These are phyloP conservation scores for Sebastes flavidus DNA, from an alignment of 2,797 vertebrate genomes.

Conservation along the genomic window DNA sequence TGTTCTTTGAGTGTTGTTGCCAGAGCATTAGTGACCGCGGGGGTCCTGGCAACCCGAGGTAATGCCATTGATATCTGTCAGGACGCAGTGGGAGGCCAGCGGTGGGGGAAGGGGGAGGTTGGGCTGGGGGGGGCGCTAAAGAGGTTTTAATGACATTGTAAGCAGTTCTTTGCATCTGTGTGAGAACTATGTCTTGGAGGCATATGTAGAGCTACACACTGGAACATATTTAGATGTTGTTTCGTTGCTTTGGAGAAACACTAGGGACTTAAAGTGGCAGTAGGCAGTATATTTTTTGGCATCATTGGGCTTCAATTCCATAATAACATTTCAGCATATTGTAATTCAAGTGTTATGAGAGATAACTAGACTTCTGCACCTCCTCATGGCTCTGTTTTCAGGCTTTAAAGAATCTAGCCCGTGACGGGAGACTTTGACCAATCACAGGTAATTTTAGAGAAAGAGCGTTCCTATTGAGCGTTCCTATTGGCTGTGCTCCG, in stretches of 20 bases:
- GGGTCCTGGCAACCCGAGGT: constrained; percentile 61
- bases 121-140: constrained; percentile 51
- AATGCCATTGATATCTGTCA: constrained; percentile 73
- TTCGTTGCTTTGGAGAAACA: constrained; percentile 7
- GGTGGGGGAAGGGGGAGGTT: not conserved
- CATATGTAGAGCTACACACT: constrained; percentile 20
- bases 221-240: constrained; percentile 8
- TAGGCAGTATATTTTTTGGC: too few relatives aligned
- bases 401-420: too few relatives aligned
- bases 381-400: too few relatives aligned
- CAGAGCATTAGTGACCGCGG: constrained; percentile 43
- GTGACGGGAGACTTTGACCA: too few relatives aligned
- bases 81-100: constrained; percentile 41
- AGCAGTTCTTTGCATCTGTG: constrained; percentile 43
- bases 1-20: constrained; percentile 17
- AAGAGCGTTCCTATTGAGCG: too few relatives aligned
- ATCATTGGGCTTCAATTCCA: too few relatives aligned
- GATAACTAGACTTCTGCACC: too few relatives aligned
- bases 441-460: too few relatives aligned
- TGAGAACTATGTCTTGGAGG: constrained; percentile 26
- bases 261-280: not conserved
- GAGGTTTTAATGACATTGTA: constrained; percentile 79
- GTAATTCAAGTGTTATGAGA: too few relatives aligned
- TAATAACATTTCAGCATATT: too few relatives aligned
- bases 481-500: too few relatives aligned